Base-by-base conservation (phyloP, 2,113 vertebrate species). In the Toxotes chatareus region DNA sequence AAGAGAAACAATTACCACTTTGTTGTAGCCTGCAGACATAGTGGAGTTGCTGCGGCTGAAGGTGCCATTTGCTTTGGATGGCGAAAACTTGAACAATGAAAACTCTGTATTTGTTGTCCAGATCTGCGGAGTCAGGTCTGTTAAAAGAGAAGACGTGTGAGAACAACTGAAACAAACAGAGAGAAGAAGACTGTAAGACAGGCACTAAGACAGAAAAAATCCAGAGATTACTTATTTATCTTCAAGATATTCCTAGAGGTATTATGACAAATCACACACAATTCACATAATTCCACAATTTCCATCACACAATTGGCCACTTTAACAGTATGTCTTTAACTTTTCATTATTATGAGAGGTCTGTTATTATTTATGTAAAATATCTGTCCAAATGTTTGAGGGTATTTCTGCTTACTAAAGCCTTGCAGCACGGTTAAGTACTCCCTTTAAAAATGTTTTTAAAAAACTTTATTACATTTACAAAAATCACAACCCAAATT, bases 71-170 rank as follows among this genome's bases (percentile, higher is more conserved):
- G 68, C 2, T 53, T 85, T 94, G 73, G 63, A 3, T 10, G 94
- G 91, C 27, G 88, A 42, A 73, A 92, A 94, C 88, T 80, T 91
- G 90, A 93, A 95, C 0, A 78, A 13, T 40, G 71, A 69, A 62
- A 89, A 91, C 14, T 94, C 93, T 16, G n/a, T 38, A 17, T 38
- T n/a, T 8, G 64, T 14, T 1, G 79, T 23, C 4, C 11, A 23
- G 21, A 16, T 8, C 8, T 32, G 38, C 0, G 76, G 5, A 62
- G 32, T 16, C 51, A 16, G 21, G 38, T 34, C 93, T 93, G 88
- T 62, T 31, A 2, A 83, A 80, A 80, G 38, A 78, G 21, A 10
- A 73, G 38, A 78, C 0, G 32, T 11, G 21, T 21, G 34, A 82
- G 27, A 27, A n/a, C 34, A 27, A 27, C 27, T 27, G 27, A 27